Percentiles rank a stretch among this genome's conserved stretches.
These are phyloP conservation scores for Lissonota sp. DNA, from an alignment of 2,888 invertebrate genomes.

Conservation along the genomic window DNA sequence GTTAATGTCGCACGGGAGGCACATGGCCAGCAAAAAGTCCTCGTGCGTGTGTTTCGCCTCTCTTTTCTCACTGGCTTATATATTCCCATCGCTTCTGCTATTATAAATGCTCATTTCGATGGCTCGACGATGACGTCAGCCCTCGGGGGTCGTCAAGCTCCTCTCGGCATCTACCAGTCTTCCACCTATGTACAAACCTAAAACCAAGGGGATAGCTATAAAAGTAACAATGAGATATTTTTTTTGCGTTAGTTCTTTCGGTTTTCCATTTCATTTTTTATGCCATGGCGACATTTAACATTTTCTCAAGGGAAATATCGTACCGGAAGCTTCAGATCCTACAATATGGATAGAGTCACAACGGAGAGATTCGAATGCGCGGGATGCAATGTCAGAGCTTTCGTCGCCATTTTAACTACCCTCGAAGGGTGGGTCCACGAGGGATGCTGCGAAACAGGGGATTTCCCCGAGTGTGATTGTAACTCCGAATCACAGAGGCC, in stretches of 20 bases:
- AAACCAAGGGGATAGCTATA: conserved; percentile 19
- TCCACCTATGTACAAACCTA: neutral
- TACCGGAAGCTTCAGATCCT: too few species aligned
- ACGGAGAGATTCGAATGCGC: conserved; percentile 24
- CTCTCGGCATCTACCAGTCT: conserved; percentile 15
- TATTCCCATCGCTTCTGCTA: neutral
- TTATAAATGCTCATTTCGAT: conserved; percentile 6
- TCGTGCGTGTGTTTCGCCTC: conserved; percentile 36
- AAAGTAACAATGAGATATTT: neutral
- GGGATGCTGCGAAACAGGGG: conserved; percentile 71
- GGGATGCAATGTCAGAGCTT: conserved; percentile 40
- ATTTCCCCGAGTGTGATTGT: conserved; percentile 18
- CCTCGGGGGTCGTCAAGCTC: conserved; percentile 35
- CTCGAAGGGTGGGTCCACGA: conserved; percentile 66
- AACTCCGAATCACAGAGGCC: conserved; percentile 27
- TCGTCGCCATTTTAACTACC: conserved; percentile 67
- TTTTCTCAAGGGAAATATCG: too few species aligned
- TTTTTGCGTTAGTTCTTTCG: neutral
- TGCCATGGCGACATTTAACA: neutral
- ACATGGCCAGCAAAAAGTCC: conserved; percentile 65
- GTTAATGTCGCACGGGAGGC: conserved; percentile 64
- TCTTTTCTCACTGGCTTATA: conserved; percentile 10
- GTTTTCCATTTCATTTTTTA: neutral
- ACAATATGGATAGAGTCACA: too few species aligned
- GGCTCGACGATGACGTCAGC: conserved; percentile 29